A percentile compares a stretch with the other conserved stretches of the same genome.
phyloP scores from a whole-genome alignment of 2,888 invertebrate species.

The Acanthosepion pharaonis region DNA sequence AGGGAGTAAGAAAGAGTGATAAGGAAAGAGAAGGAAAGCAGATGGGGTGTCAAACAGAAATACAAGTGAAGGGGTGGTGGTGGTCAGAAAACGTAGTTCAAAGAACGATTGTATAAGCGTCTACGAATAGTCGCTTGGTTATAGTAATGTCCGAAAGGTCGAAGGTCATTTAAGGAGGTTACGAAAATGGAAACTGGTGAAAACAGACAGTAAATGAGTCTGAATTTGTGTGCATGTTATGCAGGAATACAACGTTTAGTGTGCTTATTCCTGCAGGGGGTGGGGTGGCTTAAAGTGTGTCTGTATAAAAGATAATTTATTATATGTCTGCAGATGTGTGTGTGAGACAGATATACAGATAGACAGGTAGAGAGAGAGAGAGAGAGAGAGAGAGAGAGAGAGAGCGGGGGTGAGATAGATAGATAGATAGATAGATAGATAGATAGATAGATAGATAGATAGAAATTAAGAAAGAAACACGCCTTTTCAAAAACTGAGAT shows the following conservation, averaged over 20 bases:
- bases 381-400: no score
- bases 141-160: neutral
- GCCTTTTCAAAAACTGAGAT: no score
- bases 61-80: neutral
- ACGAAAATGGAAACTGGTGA: conserved; percentile 33
- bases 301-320: neutral
- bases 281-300: neutral
- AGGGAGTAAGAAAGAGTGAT: no score
- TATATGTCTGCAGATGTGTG: no score
- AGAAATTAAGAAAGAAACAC: neutral
- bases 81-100: neutral
- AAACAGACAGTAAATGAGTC: neutral
- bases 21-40: neutral
- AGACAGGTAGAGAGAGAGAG: no score
- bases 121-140: neutral
- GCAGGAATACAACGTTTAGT: neutral
- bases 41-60: neutral
- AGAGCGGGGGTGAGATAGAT: no score
- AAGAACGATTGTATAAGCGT: neutral
- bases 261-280: neutral
- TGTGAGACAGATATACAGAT: no score
- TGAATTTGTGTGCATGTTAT: neutral
- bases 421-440: no score
- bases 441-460: no score
- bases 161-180: neutral